Base-by-base conservation (phyloP, 2,797 vertebrate genomes). In the Melanotaenia trifasciata region DNA sequence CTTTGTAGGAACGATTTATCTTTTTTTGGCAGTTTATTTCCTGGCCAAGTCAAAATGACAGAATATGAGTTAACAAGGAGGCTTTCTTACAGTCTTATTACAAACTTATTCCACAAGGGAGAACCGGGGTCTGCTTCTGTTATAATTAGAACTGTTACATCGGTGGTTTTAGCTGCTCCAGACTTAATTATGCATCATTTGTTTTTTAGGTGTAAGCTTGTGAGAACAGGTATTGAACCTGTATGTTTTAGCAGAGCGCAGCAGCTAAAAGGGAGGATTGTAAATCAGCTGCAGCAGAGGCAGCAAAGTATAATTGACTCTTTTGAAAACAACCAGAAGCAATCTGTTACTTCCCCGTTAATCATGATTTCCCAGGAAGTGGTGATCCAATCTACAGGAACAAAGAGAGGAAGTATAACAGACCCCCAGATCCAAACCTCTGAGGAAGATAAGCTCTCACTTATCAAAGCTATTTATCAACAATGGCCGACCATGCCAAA, bases 271-370 rank as follows among this genome's bases (percentile, higher is more conserved):
- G 53, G 24, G 62, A 0, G 28, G 61, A 51, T 35, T 68, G 2
- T 38, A 14, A 69, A 75, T 86, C 70, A 79, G 68, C 64, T 58
- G 47, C 51, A 53, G 78, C 80, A 86, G 73, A 83, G 12, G 47
- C 57, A 51, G 11, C 47, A 28, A 62, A 53, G 71, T 20, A 20
- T 71, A 87, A 87, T 84, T 69, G 74, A 76, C 54, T 83, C 82
- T n/a, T 88, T 80, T 75, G 64, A 88, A 84, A 85, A 28, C 64
- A 66, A 73, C 53, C 78, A 76, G 63, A 81, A 79, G 86, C 66
- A 30, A 81, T 80, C 84, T 71, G 30, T 76, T 80, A 74, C 87
- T 83, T 70, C 69, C 77, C 64, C 64, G 79, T 80, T 87, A 81
- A 89, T 90, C 73, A 65, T 58, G 40, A 64, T 45, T 54, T n/a